Evolutionary conservation across 2,888 invertebrate genomes (phyloP).

Genomic region (Leptinotarsa rubiginosa): DNA sequence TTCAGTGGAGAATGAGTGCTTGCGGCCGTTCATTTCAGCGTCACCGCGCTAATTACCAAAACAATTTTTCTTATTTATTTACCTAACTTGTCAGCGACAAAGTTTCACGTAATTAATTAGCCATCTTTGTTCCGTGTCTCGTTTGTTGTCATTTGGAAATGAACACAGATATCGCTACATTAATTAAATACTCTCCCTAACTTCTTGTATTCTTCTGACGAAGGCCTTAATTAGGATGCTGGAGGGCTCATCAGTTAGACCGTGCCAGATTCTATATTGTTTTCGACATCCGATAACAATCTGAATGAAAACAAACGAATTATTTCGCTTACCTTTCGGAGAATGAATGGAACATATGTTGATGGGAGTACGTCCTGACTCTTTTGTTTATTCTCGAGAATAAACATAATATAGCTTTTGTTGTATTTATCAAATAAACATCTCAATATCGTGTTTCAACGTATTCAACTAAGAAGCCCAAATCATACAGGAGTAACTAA

Average conservation of each 20-base stretch:
- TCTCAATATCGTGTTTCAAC: too few relatives aligned
- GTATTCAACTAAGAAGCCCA: too few relatives aligned
- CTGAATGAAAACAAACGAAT: neutral
- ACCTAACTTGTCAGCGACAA: constrained; percentile 39
- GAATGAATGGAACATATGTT: neutral
- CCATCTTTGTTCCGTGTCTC: constrained; percentile 38
- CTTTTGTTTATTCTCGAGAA: too few relatives aligned
- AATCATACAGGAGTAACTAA: too few relatives aligned
- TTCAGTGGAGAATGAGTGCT: constrained; percentile 23
- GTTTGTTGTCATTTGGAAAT: constrained; percentile 36
- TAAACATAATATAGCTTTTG: too few relatives aligned
- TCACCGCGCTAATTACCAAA: constrained; percentile 38
- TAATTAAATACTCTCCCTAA: constrained; percentile 36
- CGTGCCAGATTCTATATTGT: constrained; percentile 8
- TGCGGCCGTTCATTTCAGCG: constrained; percentile 32
- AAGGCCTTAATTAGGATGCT: constrained; percentile 28
- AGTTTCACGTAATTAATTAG: constrained; percentile 42
- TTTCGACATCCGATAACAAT: neutral
- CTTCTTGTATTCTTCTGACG: constrained; percentile 24
- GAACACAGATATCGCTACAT: constrained; percentile 40
- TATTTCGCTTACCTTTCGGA: neutral
- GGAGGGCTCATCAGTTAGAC: constrained; percentile 26
- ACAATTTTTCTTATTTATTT: constrained; percentile 44
- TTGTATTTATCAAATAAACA: too few relatives aligned
- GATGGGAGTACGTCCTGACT: neutral